phyloP scores from a whole-genome alignment of 2,113 vertebrate genomes.

The Erpornis zantholeuca region DNA sequence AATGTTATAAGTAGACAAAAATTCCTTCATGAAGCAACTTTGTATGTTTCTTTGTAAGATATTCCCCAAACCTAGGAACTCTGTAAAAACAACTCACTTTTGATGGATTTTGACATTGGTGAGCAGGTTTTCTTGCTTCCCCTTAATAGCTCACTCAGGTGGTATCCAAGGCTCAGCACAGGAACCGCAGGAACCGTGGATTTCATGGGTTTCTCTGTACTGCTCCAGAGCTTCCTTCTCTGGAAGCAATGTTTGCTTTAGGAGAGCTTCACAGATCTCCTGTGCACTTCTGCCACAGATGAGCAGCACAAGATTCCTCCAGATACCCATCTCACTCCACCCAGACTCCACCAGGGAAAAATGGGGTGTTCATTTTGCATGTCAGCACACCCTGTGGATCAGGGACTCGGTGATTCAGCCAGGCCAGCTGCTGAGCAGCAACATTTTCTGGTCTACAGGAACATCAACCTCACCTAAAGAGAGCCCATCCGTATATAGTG shows the following conservation, averaged over 20 bases:
- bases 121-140: not conserved
- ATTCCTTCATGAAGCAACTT: not conserved
- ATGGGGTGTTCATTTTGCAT: not conserved
- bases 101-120: not conserved
- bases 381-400: not conserved
- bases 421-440: not conserved
- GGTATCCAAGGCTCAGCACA: not conserved
- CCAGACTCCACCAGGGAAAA: not conserved
- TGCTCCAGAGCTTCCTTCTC: not conserved
- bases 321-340: not conserved
- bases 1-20: not conserved
- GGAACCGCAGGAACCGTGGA: not conserved
- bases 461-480: not conserved
- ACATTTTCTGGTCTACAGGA: not conserved
- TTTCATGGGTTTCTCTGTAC: not conserved
- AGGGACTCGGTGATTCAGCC: not conserved
- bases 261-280: not conserved
- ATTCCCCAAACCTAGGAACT: not conserved
- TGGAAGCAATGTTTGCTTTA: not conserved
- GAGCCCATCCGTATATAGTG: rapidly evolving
- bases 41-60: not conserved
- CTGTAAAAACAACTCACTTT: not conserved
- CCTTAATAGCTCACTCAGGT: not conserved
- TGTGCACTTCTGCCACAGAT: not conserved
- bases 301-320: not conserved